Percentiles rank a stretch among this genome's conserved stretches.
These are phyloP conservation scores for Orthosia incerta DNA, from an alignment of 2,888 invertebrate genomes.

Conservation along the genomic window DNA sequence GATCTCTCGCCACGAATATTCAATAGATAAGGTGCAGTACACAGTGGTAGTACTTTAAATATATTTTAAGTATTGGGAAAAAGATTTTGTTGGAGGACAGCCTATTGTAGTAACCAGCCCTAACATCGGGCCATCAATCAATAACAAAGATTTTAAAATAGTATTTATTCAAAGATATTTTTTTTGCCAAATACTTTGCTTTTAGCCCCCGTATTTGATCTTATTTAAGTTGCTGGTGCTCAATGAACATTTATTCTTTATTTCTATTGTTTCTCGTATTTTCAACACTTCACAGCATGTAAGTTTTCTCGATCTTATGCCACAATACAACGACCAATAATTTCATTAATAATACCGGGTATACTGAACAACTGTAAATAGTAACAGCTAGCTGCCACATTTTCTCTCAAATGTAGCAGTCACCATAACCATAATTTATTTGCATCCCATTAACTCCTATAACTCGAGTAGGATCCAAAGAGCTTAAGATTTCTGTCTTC, in stretches of 20 bases:
- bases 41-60: conserved; percentile 8
- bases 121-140: no score
- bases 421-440: conserved; percentile 3
- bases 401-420: background rate
- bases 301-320: no score
- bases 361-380: background rate
- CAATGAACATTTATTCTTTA: no score
- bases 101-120: no score
- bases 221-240: no score
- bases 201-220: background rate
- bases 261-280: no score
- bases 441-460: conserved; percentile 8
- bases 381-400: background rate
- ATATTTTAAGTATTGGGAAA: conserved; percentile 4
- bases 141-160: no score
- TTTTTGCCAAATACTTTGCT: no score
- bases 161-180: no score
- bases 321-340: no score
- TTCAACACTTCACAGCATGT: no score
- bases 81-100: background rate
- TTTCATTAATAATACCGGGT: background rate
- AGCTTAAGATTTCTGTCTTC: conserved; percentile 10
- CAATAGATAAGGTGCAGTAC: conserved; percentile 38
- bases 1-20: conserved; percentile 56
- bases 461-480: background rate